A percentile compares a stretch with the other conserved stretches of the same genome.
These are phyloP conservation scores for Tachina lurida DNA, from an alignment of 2,888 invertebrate species.

Conservation along the genomic window DNA sequence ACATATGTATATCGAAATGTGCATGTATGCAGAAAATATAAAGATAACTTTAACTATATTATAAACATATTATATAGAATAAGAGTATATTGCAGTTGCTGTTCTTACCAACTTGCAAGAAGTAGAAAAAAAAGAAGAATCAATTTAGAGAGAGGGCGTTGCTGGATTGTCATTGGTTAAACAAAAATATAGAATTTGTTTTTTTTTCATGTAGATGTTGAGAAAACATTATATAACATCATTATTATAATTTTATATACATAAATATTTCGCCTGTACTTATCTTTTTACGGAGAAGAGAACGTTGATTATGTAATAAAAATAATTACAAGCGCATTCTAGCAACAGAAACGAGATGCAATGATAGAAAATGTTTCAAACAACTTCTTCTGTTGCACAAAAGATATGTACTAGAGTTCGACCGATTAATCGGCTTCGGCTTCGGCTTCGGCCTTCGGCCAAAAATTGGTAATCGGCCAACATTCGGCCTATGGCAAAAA, in stretches of 20 bases:
- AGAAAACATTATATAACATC: slow-evolving; percentile 48
- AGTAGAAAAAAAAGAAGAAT: slow-evolving; percentile 20
- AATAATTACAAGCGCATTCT: slow-evolving; percentile 46
- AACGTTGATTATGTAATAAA: slow-evolving; percentile 53
- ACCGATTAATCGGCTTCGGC: too few species aligned
- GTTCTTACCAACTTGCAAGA: slow-evolving; percentile 38
- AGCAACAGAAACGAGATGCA: slow-evolving; percentile 12
- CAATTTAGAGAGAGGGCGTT: slow-evolving; percentile 66
- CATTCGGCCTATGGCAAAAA: too few species aligned
- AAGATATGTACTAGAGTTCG: neutral
- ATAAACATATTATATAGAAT: neutral
- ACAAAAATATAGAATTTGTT: slow-evolving; percentile 12
- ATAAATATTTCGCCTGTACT: slow-evolving; percentile 36
- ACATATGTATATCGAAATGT: neutral
- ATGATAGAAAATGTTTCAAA: slow-evolving; percentile 13
- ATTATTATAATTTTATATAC: slow-evolving; percentile 25
- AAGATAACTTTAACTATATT: slow-evolving; percentile 24
- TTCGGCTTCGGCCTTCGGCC: too few species aligned
- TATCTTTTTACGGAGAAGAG: slow-evolving; percentile 16
- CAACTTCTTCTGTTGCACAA: slow-evolving; percentile 9
- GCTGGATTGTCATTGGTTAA: slow-evolving; percentile 65
- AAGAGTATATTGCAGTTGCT: slow-evolving; percentile 31
- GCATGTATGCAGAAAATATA: neutral
- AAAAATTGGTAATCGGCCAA: too few species aligned
- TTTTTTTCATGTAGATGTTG: slow-evolving; percentile 12